Conservation (phyloP, 2,888 invertebrate species). For the Troglohyphantes excavatus region DNA sequence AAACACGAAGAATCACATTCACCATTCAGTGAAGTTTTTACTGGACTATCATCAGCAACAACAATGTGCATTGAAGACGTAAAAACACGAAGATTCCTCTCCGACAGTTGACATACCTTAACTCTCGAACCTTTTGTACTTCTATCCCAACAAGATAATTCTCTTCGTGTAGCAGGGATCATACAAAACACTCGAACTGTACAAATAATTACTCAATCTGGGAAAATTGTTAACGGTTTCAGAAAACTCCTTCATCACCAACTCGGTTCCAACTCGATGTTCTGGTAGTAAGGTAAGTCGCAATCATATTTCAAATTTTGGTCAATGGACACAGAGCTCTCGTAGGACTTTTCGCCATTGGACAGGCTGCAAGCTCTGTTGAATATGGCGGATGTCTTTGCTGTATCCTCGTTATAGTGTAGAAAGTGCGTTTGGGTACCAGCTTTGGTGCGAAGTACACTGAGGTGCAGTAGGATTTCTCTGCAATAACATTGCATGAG, state of each 20-base stretch:
- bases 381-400: slow-evolving; percentile 23
- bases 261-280: slow-evolving; percentile 40
- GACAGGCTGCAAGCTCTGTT: slow-evolving; percentile 55
- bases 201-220: not conserved
- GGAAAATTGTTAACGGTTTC: slow-evolving; percentile 60
- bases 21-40: slow-evolving; percentile 23
- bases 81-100: slow-evolving; percentile 9
- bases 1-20: slow-evolving; percentile 17
- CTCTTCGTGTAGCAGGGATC: slow-evolving; percentile 25
- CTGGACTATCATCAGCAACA: not conserved
- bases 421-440: slow-evolving; percentile 40
- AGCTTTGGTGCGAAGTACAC: slow-evolving; percentile 53
- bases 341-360: slow-evolving; percentile 42
- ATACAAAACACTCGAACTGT: slow-evolving; percentile 10
- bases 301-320: not conserved
- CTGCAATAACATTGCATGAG: slow-evolving; percentile 10
- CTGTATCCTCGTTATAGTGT: slow-evolving; percentile 21
- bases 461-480: slow-evolving; percentile 45
- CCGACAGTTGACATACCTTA: not conserved
- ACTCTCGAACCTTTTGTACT: slow-evolving; percentile 39
- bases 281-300: slow-evolving; percentile 46
- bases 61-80: slow-evolving; percentile 31
- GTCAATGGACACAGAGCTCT: slow-evolving; percentile 38
- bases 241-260: slow-evolving; percentile 31
- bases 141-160: slow-evolving; percentile 39